Evolutionary conservation across 2,113 vertebrate genomes (phyloP).

Genomic region (Ctenomys sociabilis): DNA sequence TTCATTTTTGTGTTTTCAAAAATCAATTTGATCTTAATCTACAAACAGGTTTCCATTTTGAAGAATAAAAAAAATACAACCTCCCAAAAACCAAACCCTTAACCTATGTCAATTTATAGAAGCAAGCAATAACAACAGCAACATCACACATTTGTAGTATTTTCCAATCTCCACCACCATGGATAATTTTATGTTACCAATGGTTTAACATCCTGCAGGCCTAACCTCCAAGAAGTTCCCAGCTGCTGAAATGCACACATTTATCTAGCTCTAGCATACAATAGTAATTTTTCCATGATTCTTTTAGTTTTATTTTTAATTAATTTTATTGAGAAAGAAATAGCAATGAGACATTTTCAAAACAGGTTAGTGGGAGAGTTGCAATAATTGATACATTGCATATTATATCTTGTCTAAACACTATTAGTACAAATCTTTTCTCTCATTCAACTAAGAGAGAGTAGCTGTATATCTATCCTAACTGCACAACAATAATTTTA

Average conservation of each 20-base stretch:
- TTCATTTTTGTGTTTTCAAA: not conserved
- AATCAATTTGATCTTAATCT: not conserved
- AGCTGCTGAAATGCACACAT: not conserved
- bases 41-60: not conserved
- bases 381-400: too few relatives aligned
- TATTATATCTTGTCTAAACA: too few relatives aligned
- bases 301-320: too few relatives aligned
- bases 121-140: not conserved
- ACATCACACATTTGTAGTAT: not conserved
- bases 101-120: not conserved
- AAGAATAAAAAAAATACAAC: not conserved
- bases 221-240: not conserved
- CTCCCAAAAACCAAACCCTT: not conserved
- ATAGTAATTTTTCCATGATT: not conserved
- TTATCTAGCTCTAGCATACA: not conserved
- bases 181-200: not conserved
- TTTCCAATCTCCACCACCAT: not conserved
- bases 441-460: too few relatives aligned
- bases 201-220: not conserved
- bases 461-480: too few relatives aligned
- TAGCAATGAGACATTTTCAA: too few relatives aligned
- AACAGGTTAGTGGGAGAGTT: too few relatives aligned
- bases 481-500: not conserved
- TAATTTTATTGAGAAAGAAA: too few relatives aligned
- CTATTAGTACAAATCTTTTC: too few relatives aligned